A percentile compares a stretch with the other conserved stretches of the same genome.
Evolutionary conservation across 2,113 vertebrate genomes (phyloP).

Genomic region (Gracilinanus agilis): DNA sequence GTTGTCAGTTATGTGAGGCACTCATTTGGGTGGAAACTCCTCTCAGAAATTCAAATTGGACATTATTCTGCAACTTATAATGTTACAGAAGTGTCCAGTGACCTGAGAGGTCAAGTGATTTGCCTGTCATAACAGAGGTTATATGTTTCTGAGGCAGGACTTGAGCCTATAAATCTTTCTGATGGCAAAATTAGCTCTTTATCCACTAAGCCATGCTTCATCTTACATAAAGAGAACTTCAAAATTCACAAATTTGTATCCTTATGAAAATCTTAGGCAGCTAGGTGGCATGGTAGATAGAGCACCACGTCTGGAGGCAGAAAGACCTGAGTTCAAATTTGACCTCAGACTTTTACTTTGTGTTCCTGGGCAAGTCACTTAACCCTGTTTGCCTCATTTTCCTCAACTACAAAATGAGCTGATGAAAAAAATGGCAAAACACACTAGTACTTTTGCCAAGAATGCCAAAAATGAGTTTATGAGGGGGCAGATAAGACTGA

Average conservation of each 20-base stretch:
- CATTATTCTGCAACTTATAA: neutral
- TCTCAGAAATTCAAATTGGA: neutral
- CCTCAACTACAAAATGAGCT: too few relatives aligned
- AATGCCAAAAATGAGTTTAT: too few relatives aligned
- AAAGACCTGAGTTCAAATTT: too few relatives aligned
- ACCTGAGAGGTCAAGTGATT: neutral
- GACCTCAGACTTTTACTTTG: too few relatives aligned
- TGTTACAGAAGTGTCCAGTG: neutral
- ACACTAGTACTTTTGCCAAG: too few relatives aligned
- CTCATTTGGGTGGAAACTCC: neutral
- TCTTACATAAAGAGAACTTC: neutral
- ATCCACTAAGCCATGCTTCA: neutral
- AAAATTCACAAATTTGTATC: neutral
- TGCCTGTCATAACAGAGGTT: neutral
- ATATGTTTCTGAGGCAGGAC: neutral
- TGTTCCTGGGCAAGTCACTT: too few relatives aligned
- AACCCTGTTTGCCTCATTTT: too few relatives aligned
- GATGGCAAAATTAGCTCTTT: neutral
- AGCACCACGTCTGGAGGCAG: too few relatives aligned
- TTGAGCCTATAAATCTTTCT: neutral
- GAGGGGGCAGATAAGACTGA: too few relatives aligned
- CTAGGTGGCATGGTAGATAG: too few relatives aligned
- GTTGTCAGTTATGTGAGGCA: neutral
- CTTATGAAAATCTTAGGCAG: neutral
- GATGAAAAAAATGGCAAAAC: too few relatives aligned